Percentiles rank a stretch among this genome's conserved stretches.
Evolutionary conservation across 2,797 vertebrate species (phyloP).

Genomic region (Sebastes ruberrimus): DNA sequence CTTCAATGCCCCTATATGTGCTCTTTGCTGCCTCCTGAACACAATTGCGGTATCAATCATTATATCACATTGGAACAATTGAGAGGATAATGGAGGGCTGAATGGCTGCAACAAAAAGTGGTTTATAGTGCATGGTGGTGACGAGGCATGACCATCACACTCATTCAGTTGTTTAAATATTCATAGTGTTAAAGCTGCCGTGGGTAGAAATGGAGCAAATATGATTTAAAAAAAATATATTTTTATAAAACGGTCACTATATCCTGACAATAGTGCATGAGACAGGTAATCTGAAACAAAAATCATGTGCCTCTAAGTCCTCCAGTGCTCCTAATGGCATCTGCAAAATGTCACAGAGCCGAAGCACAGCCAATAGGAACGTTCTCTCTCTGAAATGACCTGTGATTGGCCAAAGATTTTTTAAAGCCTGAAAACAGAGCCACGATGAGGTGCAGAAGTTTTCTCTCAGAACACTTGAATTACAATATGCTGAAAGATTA

Average conservation of each 20-base stretch:
- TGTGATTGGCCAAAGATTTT: not conserved
- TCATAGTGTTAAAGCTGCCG: not conserved
- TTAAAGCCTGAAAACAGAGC: not conserved
- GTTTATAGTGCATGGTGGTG: not conserved
- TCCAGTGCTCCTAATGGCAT: no score
- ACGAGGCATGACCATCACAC: not conserved
- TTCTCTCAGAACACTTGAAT: not conserved
- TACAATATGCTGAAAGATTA: not conserved
- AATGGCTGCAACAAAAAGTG: slow-evolving; percentile 27
- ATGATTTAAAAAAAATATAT: not conserved
- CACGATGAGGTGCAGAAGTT: not conserved
- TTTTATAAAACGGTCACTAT: no score
- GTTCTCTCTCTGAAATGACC: not conserved
- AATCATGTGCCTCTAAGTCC: not conserved
- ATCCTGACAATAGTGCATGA: not conserved
- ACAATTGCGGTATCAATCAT: slow-evolving; percentile 24
- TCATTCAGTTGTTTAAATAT: slow-evolving; percentile 1
- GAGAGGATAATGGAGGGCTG: slow-evolving; percentile 35
- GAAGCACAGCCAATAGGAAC: not conserved
- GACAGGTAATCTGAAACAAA: not conserved
- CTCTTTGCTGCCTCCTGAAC: slow-evolving; percentile 17
- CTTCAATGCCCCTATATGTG: slow-evolving; percentile 17
- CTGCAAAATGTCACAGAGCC: not conserved
- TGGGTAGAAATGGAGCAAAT: not conserved
- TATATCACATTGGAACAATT: slow-evolving; percentile 11